Conservation (phyloP, 2,888 invertebrate species). For the Acanthosepion lycidas region DNA sequence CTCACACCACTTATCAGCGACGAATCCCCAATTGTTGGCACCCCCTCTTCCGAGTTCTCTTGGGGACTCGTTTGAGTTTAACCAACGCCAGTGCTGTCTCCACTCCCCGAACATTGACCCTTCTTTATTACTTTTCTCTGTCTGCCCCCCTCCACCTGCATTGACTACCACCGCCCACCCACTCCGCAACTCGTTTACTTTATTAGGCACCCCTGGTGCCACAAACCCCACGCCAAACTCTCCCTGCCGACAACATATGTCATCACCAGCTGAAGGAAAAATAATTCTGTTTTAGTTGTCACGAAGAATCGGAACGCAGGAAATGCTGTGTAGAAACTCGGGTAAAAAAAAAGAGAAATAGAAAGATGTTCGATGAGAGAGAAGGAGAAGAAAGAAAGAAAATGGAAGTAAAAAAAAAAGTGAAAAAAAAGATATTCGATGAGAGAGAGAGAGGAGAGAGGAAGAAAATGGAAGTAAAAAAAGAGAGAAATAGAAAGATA, state of each 20-base stretch:
- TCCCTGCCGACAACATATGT: neutral
- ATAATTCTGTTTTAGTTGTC: neutral
- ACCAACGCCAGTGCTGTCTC: conserved; percentile 1
- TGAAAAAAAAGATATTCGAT: too few species aligned
- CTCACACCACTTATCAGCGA: neutral
- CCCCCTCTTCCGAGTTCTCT: neutral
- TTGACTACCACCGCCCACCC: too few species aligned
- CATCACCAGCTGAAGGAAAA: conserved; percentile 33
- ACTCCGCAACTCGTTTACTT: neutral
- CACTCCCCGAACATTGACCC: neutral
- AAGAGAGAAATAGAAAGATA: too few species aligned
- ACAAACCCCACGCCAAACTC: neutral
- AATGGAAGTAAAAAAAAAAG: too few species aligned
- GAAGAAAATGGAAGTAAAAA: neutral
- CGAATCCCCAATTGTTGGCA: neutral
- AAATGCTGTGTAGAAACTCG: neutral
- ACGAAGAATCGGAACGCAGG: neutral
- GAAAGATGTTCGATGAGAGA: neutral
- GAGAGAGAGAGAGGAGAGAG: neutral
- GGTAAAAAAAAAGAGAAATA: too few species aligned
- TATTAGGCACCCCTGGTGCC: neutral
- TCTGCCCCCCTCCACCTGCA: neutral
- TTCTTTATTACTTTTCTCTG: neutral
- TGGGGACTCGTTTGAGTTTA: neutral
- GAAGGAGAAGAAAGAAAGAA: too few species aligned